Evolutionary conservation across 2,888 invertebrate species (phyloP).

Genomic region (Papilio gigon): DNA sequence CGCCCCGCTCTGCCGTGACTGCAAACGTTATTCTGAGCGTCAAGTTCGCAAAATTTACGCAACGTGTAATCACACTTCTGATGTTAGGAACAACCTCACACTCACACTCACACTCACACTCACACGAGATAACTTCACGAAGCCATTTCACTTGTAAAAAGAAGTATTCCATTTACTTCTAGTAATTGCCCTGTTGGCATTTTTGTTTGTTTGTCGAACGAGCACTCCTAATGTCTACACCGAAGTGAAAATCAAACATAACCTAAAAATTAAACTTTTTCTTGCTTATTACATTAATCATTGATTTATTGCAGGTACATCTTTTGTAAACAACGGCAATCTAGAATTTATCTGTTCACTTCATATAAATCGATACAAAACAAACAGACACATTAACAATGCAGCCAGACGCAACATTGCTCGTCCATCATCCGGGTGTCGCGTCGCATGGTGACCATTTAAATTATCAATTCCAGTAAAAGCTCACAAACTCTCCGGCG

Average conservation of each 20-base stretch:
- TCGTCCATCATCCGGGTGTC: not conserved
- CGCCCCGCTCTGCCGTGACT: not conserved
- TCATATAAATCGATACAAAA: not conserved
- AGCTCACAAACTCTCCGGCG: conserved; percentile 35
- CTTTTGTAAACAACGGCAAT: too few relatives aligned
- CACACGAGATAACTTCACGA: conserved; percentile 50
- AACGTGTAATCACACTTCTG: conserved; percentile 1
- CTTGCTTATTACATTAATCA: too few relatives aligned
- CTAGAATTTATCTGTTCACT: too few relatives aligned
- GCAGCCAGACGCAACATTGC: not conserved
- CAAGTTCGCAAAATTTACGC: not conserved
- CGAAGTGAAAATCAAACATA: conserved; percentile 30
- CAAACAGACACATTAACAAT: conserved; percentile 8
- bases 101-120: not conserved
- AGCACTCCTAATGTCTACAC: conserved; percentile 56
- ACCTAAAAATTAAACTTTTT: too few relatives aligned
- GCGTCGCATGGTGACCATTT: not conserved
- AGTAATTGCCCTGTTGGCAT: conserved; percentile 67
- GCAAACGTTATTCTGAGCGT: not conserved
- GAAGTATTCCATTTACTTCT: conserved; percentile 55
- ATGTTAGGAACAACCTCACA: not conserved
- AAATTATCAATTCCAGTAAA: conserved; percentile 31
- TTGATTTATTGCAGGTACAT: too few relatives aligned
- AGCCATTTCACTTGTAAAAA: conserved; percentile 47
- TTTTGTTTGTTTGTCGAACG: conserved; percentile 59